Conservation (phyloP, 2,113 vertebrate genomes). For the Halichoerus grypus region DNA sequence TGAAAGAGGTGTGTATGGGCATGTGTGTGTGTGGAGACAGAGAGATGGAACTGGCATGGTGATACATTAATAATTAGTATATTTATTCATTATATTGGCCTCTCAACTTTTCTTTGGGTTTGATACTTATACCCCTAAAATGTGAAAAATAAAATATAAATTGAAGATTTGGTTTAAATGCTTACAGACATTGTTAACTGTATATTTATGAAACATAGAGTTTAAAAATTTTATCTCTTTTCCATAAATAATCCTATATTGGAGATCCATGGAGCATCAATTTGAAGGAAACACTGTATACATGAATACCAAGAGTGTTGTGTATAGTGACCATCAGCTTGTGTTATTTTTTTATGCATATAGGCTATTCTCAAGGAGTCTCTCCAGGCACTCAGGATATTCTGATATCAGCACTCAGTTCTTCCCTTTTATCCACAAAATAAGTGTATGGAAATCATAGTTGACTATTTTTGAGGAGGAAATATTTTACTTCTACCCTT, state of each 20-base stretch:
- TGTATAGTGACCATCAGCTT: background rate
- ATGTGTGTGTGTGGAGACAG: background rate
- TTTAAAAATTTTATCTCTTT: background rate
- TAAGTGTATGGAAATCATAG: background rate
- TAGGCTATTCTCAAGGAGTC: background rate
- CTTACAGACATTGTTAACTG: background rate
- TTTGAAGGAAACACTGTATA: background rate
- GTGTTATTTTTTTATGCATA: background rate
- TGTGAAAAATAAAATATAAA: background rate
- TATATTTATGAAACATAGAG: background rate
- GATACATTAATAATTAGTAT: background rate
- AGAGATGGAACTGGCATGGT: background rate
- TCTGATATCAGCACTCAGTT: background rate
- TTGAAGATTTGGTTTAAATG: background rate
- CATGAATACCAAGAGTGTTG: background rate
- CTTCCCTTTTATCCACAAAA: background rate
- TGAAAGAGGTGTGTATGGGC: background rate
- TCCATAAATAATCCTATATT: background rate
- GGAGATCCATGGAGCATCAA: background rate
- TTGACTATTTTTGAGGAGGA: background rate
- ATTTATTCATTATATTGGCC: background rate
- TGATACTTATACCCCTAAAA: background rate
- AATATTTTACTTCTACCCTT: background rate
- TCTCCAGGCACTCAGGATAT: background rate
- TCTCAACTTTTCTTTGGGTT: background rate